Percentiles rank a stretch among this genome's conserved stretches.
Evolutionary conservation across 2,113 vertebrate genomes (phyloP).

Genomic region (Notarius quadriscutis): DNA sequence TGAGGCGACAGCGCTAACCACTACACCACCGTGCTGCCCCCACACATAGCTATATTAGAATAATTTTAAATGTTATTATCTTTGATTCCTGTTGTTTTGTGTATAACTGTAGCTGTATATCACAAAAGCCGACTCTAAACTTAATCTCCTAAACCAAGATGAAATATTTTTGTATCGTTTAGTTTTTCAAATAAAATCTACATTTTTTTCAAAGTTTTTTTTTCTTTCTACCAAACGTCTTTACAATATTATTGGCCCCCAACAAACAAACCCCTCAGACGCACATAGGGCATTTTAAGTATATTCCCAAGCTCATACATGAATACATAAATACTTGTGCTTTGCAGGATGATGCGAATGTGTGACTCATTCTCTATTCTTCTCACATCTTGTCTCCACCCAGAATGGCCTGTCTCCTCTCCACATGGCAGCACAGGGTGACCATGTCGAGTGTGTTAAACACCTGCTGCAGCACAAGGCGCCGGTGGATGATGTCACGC

Average conservation of each 20-base stretch:
- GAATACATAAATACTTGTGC: not conserved
- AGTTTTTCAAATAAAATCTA: not conserved
- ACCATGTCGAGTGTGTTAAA: constrained; percentile 96
- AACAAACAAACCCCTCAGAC: not conserved
- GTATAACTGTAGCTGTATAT: not conserved
- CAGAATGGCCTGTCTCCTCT: constrained; percentile 96
- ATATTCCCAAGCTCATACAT: not conserved
- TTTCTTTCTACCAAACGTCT: not conserved
- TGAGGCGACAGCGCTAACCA: too few species aligned
- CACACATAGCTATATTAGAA: not conserved
- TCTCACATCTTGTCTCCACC: not conserved
- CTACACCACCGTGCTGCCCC: too few species aligned
- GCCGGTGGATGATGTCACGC: constrained; percentile 91
- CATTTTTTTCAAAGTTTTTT: not conserved
- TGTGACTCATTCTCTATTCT: not conserved
- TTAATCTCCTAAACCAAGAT: not conserved
- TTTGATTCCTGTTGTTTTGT: not conserved
- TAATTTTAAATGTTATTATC: not conserved
- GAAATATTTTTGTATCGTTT: not conserved
- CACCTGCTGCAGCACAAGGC: constrained; percentile 94
- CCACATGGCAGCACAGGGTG: constrained; percentile 97
- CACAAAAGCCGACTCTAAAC: not conserved
- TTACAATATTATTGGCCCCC: not conserved
- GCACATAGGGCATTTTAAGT: not conserved
- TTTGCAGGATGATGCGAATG: not conserved